Evolutionary conservation across 2,797 vertebrate genomes (phyloP).

Genomic region (Sebastes aleutianus): DNA sequence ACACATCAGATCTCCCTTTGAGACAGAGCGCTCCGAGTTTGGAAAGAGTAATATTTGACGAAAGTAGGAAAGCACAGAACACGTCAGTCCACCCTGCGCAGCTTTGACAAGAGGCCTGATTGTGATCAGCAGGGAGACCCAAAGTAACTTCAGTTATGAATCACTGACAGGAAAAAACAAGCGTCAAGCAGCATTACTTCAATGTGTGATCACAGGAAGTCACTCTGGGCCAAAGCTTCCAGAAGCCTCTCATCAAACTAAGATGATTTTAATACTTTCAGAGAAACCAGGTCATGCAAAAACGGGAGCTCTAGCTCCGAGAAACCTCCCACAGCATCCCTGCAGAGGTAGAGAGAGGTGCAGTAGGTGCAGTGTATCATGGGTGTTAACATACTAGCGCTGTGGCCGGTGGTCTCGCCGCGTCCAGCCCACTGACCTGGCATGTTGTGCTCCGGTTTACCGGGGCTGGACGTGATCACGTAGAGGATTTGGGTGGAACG

Average conservation of each 20-base stretch:
- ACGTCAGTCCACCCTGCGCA: conserved; percentile 6
- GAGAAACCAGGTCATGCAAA: conserved; percentile 48
- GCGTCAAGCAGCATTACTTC: conserved; percentile 17
- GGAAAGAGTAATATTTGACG: conserved; percentile 29
- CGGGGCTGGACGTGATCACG: conserved; percentile 96
- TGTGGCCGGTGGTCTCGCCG: conserved; percentile 74
- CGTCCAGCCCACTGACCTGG: conserved; percentile 91
- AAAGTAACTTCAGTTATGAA: conserved; percentile 32
- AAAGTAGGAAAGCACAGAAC: conserved; percentile 16
- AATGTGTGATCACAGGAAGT: conserved; percentile 3
- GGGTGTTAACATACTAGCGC: conserved; percentile 77
- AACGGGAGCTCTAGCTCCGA: background rate
- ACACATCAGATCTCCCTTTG: conserved; percentile 21
- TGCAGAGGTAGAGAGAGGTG: conserved; percentile 20
- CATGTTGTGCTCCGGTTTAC: conserved; percentile 87
- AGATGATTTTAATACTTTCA: conserved; percentile 10
- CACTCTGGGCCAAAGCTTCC: conserved; percentile 12
- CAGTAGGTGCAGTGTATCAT: conserved; percentile 7
- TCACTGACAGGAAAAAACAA: conserved; percentile 35
- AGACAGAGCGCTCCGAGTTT: conserved; percentile 23
- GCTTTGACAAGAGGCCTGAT: conserved; percentile 36
- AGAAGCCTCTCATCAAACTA: conserved; percentile 15
- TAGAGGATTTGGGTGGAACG: conserved; percentile 91
- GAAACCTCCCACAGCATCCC: background rate
- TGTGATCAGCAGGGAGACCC: conserved; percentile 44